Evolutionary conservation across 2,888 invertebrate species (phyloP).

Genomic region (Therioaphis trifolii): DNA sequence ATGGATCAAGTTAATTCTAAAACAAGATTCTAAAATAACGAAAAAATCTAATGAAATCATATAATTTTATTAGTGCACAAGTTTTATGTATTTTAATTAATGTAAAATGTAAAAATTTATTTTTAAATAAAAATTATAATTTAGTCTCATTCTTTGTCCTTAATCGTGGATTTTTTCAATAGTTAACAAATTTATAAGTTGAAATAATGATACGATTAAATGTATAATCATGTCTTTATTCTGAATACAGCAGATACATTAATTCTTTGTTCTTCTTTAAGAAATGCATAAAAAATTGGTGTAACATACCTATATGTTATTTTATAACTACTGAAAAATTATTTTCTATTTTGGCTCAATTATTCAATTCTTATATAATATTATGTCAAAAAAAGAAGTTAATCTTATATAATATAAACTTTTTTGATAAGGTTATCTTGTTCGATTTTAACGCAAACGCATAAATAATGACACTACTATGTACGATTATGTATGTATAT

Average conservation of each 20-base stretch:
- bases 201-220: not conserved
- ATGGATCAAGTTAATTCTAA: slow-evolving; percentile 32
- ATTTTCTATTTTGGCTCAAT: slow-evolving; percentile 24
- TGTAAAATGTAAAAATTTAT: not conserved
- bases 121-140: not conserved
- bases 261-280: too few relatives aligned
- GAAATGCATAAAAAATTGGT: not conserved
- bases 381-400: not conserved
- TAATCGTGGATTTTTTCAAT: not conserved
- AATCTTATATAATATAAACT: not conserved
- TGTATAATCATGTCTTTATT: too few relatives aligned
- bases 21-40: slow-evolving; percentile 24
- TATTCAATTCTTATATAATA: slow-evolving; percentile 1
- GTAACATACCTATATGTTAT: too few relatives aligned
- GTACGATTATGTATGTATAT: too few relatives aligned
- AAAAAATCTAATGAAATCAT: slow-evolving; percentile 43
- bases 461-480: too few relatives aligned
- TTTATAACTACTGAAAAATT: not conserved
- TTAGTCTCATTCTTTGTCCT: slow-evolving; percentile 3
- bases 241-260: too few relatives aligned
- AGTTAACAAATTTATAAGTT: not conserved
- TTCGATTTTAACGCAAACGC: not conserved
- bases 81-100: not conserved
- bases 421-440: not conserved
- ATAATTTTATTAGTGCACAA: slow-evolving; percentile 10